Evolutionary conservation across 2,113 vertebrate species (phyloP), one percentile per base, ranked within the genome.

Genomic region (Cariama cristata): DNA sequence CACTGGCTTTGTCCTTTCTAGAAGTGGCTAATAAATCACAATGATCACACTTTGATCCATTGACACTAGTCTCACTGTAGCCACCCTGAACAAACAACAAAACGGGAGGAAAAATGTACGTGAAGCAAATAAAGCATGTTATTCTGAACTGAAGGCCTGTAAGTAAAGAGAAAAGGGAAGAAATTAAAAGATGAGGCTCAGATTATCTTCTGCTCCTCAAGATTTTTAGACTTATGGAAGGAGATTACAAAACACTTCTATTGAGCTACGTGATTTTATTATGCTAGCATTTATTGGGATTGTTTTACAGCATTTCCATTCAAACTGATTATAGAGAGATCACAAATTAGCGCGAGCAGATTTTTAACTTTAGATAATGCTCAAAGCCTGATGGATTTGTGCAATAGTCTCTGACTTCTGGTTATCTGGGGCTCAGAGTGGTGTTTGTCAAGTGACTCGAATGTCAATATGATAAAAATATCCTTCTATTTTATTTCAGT

Each of bases 1-100:
- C 8, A 5, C 40, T 62, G 85, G 59, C 66, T 93, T 94, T 89
- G 80, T 68, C 67, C 62, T 58, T n/a, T 44, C 35, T 86, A 71
- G 53, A 88, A 88, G 81, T 90, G 83, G 32, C 66, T 79, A 86
- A 88, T 40, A 82, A 95, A 96, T 79, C 73, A 83, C 77, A 60
- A 4, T 69, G 73, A 45, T 87, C 90, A 88, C 8, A 6, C n/a
- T 79, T 28, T 9, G 64, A 68, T 58, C 66, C 32, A 4, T 60
- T 58, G 64, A 71, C 35, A 72, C 23, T 79, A 32, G 21, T 63
- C 50, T 80, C 38, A 45, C 63, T 49, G 52, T 77, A 91, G 47
- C 52, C 32, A 53, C 74, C 15, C 64, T 38, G 55, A 35, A 30
- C 40, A 66, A 44, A 44, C 28, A 33, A 13, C 11, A 55, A 30